Evolutionary conservation across 2,888 invertebrate species (phyloP).

Genomic region (Drosophila peninsularis): DNA sequence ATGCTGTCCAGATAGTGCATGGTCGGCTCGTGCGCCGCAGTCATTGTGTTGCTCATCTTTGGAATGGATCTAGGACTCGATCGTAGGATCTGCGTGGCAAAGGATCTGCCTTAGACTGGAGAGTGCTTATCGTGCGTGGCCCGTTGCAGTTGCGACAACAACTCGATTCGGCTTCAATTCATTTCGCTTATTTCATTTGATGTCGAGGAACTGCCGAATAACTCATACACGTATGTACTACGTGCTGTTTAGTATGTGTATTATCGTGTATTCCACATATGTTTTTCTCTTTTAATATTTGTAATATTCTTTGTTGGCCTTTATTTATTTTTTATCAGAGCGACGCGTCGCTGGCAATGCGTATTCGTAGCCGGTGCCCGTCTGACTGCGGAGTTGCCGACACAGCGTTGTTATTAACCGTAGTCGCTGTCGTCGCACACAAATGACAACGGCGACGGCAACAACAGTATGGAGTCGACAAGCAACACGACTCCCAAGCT

Average conservation of each 20-base stretch:
- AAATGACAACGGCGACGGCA: slow-evolving; percentile 35
- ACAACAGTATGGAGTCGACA: slow-evolving; percentile 43
- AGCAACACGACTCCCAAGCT: slow-evolving; percentile 60
- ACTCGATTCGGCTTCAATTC: slow-evolving; percentile 32
- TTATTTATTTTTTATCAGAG: slow-evolving; percentile 29
- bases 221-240: slow-evolving; percentile 14
- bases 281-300: slow-evolving; percentile 3
- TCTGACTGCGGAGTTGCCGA: slow-evolving; percentile 66
- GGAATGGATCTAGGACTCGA: neutral
- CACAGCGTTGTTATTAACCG: slow-evolving; percentile 67
- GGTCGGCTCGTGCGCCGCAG: slow-evolving; percentile 76
- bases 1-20: slow-evolving; percentile 84
- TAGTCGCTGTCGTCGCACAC: slow-evolving; percentile 52
- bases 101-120: neutral
- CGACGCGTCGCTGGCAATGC: slow-evolving; percentile 48
- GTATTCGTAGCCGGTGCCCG: slow-evolving; percentile 58
- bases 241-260: slow-evolving; percentile 13
- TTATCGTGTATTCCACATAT: slow-evolving; percentile 12
- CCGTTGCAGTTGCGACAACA: slow-evolving; percentile 29
- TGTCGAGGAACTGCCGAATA: slow-evolving; percentile 24
- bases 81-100: neutral
- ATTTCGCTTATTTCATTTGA: slow-evolving; percentile 39
- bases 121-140: slow-evolving; percentile 2
- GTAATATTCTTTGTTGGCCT: slow-evolving; percentile 13
- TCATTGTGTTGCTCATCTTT: slow-evolving; percentile 74